Percentiles rank a stretch among this genome's conserved stretches.
These are phyloP conservation scores for Atrichornis clamosus DNA, from an alignment of 2,113 vertebrate genomes.

Conservation along the genomic window DNA sequence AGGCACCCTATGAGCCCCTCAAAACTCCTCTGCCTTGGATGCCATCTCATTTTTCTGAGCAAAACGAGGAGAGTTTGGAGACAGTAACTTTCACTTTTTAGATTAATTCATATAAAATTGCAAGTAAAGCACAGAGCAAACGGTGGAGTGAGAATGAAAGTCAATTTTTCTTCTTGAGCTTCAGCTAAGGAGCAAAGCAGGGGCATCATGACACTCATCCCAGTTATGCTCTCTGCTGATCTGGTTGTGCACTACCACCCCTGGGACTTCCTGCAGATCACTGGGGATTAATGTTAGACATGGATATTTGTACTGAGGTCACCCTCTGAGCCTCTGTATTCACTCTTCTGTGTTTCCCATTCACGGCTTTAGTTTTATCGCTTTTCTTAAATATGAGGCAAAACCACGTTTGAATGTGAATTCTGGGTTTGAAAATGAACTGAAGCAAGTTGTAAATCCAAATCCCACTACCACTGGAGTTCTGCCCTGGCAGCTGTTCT, in stretches of 20 bases:
- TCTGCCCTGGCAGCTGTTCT: background rate
- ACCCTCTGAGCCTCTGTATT: background rate
- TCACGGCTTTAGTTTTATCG: background rate
- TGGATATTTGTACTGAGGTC: background rate
- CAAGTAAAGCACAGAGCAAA: background rate
- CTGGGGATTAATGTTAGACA: background rate
- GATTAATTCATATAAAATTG: background rate
- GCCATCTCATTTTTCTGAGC: background rate
- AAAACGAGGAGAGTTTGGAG: background rate
- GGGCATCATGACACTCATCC: background rate
- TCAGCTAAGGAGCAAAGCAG: background rate
- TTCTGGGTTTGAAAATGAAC: background rate
- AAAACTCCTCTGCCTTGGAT: background rate
- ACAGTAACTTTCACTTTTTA: background rate
- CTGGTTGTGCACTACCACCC: background rate
- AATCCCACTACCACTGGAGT: background rate
- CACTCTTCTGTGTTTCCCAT: background rate
- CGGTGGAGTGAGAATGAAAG: background rate
- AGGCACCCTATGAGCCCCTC: background rate
- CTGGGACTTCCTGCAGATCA: background rate
- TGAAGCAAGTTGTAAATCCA: background rate
- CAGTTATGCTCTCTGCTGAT: background rate
- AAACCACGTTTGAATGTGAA: background rate
- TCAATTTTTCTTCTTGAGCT: background rate
- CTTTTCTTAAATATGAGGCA: background rate